These are phyloP conservation scores for Coregonus sp. DNA, from an alignment of 2,797 vertebrate species.

Conservation along the genomic window DNA sequence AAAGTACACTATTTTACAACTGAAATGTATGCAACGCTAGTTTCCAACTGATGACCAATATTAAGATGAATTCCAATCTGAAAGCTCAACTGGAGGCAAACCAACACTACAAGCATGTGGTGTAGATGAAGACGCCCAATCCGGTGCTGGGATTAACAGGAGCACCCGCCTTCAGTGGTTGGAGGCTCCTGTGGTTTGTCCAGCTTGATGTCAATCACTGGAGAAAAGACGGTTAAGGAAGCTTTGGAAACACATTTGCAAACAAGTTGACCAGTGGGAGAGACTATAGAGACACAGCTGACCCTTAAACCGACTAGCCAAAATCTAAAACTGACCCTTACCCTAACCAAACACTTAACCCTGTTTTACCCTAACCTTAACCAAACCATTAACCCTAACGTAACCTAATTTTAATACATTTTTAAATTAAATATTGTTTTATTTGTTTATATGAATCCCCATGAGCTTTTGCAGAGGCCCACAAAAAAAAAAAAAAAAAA, in stretches of 20 bases:
- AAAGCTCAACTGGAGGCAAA: constrained; percentile 83
- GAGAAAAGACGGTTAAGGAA: constrained; percentile 74
- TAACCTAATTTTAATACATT: too few species aligned
- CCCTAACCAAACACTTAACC: too few species aligned
- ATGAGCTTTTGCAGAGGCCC: too few species aligned
- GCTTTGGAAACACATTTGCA: neutral
- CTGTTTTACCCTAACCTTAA: too few species aligned
- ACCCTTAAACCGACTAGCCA: too few species aligned
- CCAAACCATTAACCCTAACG: too few species aligned
- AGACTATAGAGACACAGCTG: too few species aligned
- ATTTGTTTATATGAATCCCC: too few species aligned
- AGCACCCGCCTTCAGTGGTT: constrained; percentile 85
- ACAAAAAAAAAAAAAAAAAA: too few species aligned
- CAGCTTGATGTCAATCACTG: constrained; percentile 91
- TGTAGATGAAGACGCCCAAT: constrained; percentile 66
- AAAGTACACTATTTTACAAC: constrained; percentile 83
- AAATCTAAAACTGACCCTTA: too few species aligned
- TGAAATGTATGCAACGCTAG: constrained; percentile 55
- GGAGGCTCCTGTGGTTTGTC: constrained; percentile 85
- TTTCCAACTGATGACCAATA: constrained; percentile 63
- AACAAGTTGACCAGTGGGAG: too few species aligned
- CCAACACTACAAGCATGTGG: constrained; percentile 86
- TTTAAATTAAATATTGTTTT: too few species aligned
- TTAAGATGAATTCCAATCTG: constrained; percentile 79
- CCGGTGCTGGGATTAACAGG: constrained; percentile 81